Evolutionary conservation across 2,113 vertebrate species (phyloP).

Genomic region (Myocastor coypus): DNA sequence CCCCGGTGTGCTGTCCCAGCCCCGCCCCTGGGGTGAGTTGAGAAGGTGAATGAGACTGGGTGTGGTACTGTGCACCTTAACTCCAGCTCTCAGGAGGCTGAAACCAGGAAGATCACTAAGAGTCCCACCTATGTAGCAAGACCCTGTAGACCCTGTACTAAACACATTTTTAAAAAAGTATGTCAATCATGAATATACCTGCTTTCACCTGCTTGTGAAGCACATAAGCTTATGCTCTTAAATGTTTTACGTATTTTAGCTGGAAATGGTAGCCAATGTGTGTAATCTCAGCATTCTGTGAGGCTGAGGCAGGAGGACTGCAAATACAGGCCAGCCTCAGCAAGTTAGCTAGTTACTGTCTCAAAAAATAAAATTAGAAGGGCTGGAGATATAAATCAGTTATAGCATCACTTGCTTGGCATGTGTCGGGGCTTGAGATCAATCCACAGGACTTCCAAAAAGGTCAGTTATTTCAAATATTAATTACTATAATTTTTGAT

Average conservation of each 20-base stretch:
- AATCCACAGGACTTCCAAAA: neutral
- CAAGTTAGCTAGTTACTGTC: neutral
- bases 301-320: neutral
- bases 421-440: neutral
- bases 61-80: too few relatives aligned
- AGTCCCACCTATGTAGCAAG: too few relatives aligned
- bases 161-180: neutral
- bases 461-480: conserved; percentile 38
- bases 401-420: neutral
- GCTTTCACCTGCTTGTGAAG: conserved; percentile 25
- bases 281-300: neutral
- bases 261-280: neutral
- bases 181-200: neutral
- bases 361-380: neutral
- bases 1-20: too few relatives aligned
- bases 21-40: too few relatives aligned
- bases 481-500: conserved; percentile 22
- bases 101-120: too few relatives aligned
- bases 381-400: neutral
- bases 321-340: neutral
- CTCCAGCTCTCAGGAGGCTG: too few relatives aligned
- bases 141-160: too few relatives aligned
- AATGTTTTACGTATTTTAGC: neutral
- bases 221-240: neutral
- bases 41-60: too few relatives aligned